Base-by-base conservation (phyloP, 1,140 invertebrate genomes). In the Harpegnathos saltator region DNA sequence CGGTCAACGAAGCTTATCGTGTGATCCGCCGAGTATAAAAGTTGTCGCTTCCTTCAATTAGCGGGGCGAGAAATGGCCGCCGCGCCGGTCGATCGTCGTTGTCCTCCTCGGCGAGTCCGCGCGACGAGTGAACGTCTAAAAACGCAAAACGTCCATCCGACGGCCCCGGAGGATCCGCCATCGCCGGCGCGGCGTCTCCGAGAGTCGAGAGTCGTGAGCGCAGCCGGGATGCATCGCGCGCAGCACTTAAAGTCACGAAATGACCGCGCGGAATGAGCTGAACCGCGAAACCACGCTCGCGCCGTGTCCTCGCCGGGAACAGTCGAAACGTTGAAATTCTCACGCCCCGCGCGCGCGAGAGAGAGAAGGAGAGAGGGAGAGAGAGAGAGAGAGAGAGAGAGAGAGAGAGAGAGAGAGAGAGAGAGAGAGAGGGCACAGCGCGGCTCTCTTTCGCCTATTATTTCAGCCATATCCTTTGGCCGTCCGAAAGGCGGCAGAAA, bases 11-110 rank as follows among this genome's bases (percentile, higher is more conserved):
- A 65, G 83, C 85, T 90, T 90, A 89, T 89, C 88, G 75, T 82
- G 81, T 82, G 81, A 90, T 90, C 88, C 82, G 71, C 58, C 82
- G 80, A 86, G 86, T 74, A 84, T 88, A 69, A 90, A 71, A 84
- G 78, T 48, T 74, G n/a, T 85, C 65, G 71, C 75, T 89, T 89
- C 81, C 83, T 82, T 87, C 85, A 89, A 90, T 89, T 90, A 90
- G 85, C 88, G 65, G 80, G 85, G 75, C 3, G 85, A 90, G 86
- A 78, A 90, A 89, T 90, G 83, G 81, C 58, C n/a, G n/a, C n/a
- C n/a, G n/a, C n/a, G n/a, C n/a, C 62, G 72, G 56, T 29, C 62
- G 1, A 44, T 44, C 11, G 3, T 58, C 17, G 86, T 48, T 54
- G 85, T 87, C 78, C 84, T 80, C 73, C 84, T 87, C 69, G 62